Evolutionary conservation across 1,140 invertebrate genomes (phyloP).

Genomic region (Teleopsis dalmanni): DNA sequence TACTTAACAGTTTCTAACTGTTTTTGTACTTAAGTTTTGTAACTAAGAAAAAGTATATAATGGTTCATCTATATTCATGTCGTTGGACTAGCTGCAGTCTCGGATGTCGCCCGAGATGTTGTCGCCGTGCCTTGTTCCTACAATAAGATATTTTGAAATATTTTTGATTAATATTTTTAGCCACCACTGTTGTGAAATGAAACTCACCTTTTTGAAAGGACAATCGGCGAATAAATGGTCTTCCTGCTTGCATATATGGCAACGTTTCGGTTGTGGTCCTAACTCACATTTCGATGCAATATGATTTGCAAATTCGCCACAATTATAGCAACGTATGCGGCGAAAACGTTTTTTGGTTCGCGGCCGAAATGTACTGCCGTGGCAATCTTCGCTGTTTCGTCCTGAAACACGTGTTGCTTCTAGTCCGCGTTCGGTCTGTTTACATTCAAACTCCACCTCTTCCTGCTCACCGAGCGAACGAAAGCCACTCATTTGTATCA

Average conservation of each 20-base stretch:
- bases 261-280: slow-evolving; percentile 80
- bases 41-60: no score
- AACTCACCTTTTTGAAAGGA: slow-evolving; percentile 47
- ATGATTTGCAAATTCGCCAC: slow-evolving; percentile 84
- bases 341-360: slow-evolving; percentile 64
- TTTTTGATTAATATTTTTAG: no score
- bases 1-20: no score
- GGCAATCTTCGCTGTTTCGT: slow-evolving; percentile 62
- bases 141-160: no score
- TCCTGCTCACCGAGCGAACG: slow-evolving; percentile 79
- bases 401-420: slow-evolving; percentile 78
- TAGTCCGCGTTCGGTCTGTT: slow-evolving; percentile 72
- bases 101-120: no score
- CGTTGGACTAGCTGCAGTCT: no score
- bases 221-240: slow-evolving; percentile 83
- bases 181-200: no score
- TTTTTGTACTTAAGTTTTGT: no score
- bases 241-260: slow-evolving; percentile 77
- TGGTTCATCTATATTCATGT: no score
- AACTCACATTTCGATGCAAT: slow-evolving; percentile 79
- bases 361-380: slow-evolving; percentile 66
- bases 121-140: no score
- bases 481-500: slow-evolving; percentile 81
- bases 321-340: slow-evolving; percentile 88
- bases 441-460: slow-evolving; percentile 77